Conservation (phyloP, 2,113 vertebrate genomes). For the Xenus cinereus region DNA sequence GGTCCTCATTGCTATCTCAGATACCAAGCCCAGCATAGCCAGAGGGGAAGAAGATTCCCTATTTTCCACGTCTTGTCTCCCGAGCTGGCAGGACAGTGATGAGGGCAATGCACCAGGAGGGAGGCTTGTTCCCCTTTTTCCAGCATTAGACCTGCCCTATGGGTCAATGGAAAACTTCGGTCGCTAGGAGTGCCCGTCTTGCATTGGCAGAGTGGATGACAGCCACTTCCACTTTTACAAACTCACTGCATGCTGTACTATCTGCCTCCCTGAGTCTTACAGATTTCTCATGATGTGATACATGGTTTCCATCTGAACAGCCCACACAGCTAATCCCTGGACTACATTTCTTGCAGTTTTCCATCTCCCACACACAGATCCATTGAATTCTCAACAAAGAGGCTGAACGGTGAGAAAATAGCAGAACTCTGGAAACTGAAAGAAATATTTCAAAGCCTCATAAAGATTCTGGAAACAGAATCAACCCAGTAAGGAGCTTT, state of each 20-base stretch:
- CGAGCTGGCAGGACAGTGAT: neutral
- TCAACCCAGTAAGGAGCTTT: slow-evolving; percentile 27
- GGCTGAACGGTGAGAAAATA: slow-evolving; percentile 66
- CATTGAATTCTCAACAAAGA: slow-evolving; percentile 74
- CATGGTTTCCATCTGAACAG: slow-evolving; percentile 56
- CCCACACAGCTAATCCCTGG: slow-evolving; percentile 71
- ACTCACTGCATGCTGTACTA: neutral
- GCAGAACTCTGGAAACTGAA: slow-evolving; percentile 53
- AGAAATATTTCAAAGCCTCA: slow-evolving; percentile 58
- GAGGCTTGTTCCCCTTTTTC: neutral
- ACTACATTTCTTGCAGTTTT: slow-evolving; percentile 73
- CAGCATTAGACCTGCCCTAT: neutral
- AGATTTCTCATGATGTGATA: slow-evolving; percentile 60
- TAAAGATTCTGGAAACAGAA: slow-evolving; percentile 49
- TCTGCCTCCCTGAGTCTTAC: slow-evolving; percentile 43
- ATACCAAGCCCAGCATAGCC: neutral
- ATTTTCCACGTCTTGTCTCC: neutral
- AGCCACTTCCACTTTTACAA: neutral
- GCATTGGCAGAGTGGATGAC: neutral
- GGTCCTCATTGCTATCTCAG: neutral
- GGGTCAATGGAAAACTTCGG: neutral
- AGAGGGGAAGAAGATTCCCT: neutral
- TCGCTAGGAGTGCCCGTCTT: neutral
- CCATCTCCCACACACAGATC: slow-evolving; percentile 74
- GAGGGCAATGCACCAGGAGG: neutral